Conservation (phyloP, 1,140 invertebrate species). For the Ips nitidus region DNA sequence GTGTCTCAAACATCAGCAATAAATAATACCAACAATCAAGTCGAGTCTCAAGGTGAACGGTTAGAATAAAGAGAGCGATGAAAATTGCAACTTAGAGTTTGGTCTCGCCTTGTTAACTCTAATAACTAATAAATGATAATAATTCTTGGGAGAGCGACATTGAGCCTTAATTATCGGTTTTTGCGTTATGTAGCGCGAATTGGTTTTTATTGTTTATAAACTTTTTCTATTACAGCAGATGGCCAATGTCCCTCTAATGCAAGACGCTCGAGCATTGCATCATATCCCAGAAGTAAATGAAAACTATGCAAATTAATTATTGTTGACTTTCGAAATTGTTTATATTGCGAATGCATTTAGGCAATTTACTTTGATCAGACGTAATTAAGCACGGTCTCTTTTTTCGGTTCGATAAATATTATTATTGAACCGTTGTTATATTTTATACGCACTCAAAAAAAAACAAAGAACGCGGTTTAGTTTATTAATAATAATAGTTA, state of each 20-base stretch:
- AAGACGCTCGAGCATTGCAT: constrained; percentile 1
- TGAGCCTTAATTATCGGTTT: neutral
- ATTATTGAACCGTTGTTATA: too few relatives aligned
- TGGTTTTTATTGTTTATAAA: neutral
- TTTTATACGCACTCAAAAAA: too few relatives aligned
- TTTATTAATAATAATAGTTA: too few relatives aligned
- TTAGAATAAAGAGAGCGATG: too few relatives aligned
- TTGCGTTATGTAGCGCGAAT: neutral
- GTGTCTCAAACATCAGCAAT: too few relatives aligned
- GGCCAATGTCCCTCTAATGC: neutral
- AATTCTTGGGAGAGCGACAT: constrained; percentile 1
- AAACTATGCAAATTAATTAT: constrained; percentile 1
- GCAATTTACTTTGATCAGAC: neutral
- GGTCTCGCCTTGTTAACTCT: too few relatives aligned
- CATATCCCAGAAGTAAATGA: constrained; percentile 1
- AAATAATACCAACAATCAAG: too few relatives aligned
- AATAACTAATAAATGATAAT: too few relatives aligned
- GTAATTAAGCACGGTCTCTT: neutral
- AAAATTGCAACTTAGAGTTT: too few relatives aligned
- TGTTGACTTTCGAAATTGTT: neutral
- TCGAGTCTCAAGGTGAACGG: too few relatives aligned
- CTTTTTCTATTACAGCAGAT: neutral
- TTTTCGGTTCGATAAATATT: neutral
- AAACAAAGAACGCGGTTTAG: too few relatives aligned
- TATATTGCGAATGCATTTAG: neutral